These are phyloP conservation scores for Acrocephalus scirpaceus DNA, from an alignment of 2,797 vertebrate genomes.

Conservation along the genomic window DNA sequence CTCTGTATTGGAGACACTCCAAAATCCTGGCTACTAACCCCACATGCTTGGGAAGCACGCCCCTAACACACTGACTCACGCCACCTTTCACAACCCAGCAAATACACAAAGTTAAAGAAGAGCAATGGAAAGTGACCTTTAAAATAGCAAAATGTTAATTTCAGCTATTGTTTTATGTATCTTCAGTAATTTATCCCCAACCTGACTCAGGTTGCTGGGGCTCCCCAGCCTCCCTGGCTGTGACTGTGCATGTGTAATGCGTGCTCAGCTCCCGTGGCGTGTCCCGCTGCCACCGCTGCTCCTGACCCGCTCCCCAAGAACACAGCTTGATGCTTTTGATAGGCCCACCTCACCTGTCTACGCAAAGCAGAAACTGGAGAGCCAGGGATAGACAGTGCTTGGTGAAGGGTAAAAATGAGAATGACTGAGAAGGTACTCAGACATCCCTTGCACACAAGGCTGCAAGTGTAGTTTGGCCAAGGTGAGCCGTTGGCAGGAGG, in stretches of 20 bases:
- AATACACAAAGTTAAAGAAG: accelerated
- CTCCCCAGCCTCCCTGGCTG: not conserved
- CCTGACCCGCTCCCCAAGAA: not conserved
- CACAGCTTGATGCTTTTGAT: not conserved
- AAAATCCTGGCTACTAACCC: not conserved
- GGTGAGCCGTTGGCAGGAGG: not conserved
- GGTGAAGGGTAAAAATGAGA: not conserved
- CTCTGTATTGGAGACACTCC: not conserved
- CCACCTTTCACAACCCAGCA: not conserved
- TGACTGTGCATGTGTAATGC: not conserved
- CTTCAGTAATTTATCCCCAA: not conserved
- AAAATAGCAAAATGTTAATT: not conserved
- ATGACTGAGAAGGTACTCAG: not conserved
- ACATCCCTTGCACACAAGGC: not conserved
- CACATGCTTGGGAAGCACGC: not conserved
- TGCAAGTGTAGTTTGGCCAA: not conserved
- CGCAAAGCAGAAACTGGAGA: not conserved
- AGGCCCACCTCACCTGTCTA: not conserved
- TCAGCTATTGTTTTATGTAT: not conserved
- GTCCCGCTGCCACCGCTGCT: accelerated
- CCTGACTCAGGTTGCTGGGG: not conserved
- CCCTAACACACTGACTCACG: accelerated
- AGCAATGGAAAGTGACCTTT: not conserved
- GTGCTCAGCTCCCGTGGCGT: accelerated
- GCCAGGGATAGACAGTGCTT: not conserved